Conservation (phyloP, 2,888 invertebrate species). For the Drosophila koepferae region DNA sequence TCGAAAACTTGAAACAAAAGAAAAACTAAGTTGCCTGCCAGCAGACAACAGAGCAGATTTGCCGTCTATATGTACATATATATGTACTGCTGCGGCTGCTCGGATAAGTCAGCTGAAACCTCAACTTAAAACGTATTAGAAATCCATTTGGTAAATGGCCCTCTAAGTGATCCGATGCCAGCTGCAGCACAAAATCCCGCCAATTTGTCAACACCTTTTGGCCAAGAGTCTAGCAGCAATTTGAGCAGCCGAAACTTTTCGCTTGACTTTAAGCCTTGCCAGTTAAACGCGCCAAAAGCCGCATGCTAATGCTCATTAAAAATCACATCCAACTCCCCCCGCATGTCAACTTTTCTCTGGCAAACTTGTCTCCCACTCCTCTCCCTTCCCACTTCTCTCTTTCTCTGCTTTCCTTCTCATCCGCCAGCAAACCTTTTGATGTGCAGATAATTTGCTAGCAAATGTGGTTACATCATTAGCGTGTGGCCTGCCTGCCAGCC, state of each 20-base stretch:
- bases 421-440: constrained; percentile 55
- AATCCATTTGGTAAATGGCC: constrained; percentile 69
- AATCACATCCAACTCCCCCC: constrained; percentile 49
- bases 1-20: constrained; percentile 52
- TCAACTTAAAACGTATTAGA: constrained; percentile 58
- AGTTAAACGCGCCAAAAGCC: constrained; percentile 45
- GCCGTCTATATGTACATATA: neutral
- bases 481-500: constrained; percentile 31
- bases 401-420: neutral
- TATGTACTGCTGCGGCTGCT: neutral
- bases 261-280: constrained; percentile 8
- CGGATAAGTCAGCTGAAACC: constrained; percentile 40
- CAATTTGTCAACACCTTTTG: constrained; percentile 62
- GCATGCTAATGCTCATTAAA: constrained; percentile 75
- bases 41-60: constrained; percentile 20
- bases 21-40: constrained; percentile 40
- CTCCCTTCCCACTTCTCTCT: neutral
- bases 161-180: constrained; percentile 51
- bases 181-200: constrained; percentile 49
- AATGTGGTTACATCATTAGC: constrained; percentile 82
- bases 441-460: constrained; percentile 78
- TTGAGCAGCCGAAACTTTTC: constrained; percentile 16
- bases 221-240: constrained; percentile 4
- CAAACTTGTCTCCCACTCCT: neutral
- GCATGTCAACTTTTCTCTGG: constrained; percentile 19